These are phyloP conservation scores for Solea solea DNA, from an alignment of 2,113 vertebrate genomes.

Conservation along the genomic window DNA sequence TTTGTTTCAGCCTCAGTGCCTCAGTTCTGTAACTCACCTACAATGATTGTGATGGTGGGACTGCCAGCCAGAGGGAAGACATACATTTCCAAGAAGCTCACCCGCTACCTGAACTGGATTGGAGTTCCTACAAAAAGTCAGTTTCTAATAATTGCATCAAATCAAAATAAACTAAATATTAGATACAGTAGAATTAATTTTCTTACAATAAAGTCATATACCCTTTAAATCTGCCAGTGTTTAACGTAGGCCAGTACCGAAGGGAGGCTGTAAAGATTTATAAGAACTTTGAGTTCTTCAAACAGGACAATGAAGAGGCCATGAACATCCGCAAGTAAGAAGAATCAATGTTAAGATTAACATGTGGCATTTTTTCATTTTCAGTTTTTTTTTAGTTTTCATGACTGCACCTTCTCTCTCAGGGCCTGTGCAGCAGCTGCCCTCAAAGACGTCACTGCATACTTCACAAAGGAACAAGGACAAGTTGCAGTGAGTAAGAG, in stretches of 20 bases:
- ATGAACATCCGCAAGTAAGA: conserved; percentile 88
- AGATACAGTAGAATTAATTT: neutral
- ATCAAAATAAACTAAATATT: neutral
- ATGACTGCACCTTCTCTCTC: conserved; percentile 20
- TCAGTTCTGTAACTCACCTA: conserved; percentile 92
- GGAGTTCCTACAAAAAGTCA: conserved; percentile 89
- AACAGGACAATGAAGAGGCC: conserved; percentile 88
- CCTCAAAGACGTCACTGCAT: conserved; percentile 85
- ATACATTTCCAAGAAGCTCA: conserved; percentile 92
- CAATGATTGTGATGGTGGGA: conserved; percentile 91
- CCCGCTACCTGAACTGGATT: conserved; percentile 94
- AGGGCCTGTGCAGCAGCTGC: conserved; percentile 89
- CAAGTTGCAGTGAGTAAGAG: conserved; percentile 88
- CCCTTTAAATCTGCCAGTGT: conserved; percentile 78
- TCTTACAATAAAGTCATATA: neutral
- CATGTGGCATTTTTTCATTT: neutral
- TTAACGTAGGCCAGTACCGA: conserved; percentile 92
- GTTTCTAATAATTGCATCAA: conserved; percentile 2
- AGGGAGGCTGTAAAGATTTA: conserved; percentile 89
- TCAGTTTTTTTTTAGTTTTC: too few species aligned
- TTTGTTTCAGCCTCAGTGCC: conserved; percentile 84
- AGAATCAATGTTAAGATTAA: neutral
- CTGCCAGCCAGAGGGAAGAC: conserved; percentile 92
- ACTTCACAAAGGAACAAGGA: conserved; percentile 85
- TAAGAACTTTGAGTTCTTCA: conserved; percentile 91